Base-by-base conservation (phyloP, 2,888 invertebrate species). In the Biston betularia region DNA sequence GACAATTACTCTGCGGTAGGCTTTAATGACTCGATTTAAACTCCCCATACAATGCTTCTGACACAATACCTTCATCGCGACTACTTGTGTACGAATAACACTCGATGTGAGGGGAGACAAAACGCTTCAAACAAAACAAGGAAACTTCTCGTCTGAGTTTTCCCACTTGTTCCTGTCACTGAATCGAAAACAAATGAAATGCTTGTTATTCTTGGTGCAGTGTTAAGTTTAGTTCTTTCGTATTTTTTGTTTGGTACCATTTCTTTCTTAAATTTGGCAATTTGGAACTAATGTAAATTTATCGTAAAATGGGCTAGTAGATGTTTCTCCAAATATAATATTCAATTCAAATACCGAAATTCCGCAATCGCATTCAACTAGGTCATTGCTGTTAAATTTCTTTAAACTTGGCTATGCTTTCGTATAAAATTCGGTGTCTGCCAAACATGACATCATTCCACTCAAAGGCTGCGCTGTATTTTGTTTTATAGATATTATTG, bases 121-220 rank as follows among this genome's bases (percentile, higher is more conserved):
- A 69, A 74, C 78, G 82, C 83, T 84, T 81, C 82, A 85, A 87
- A 88, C 88, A 86, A 87, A 89, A 89, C 89, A 83, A 82, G 86
- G 81, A 88, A 88, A 87, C 81, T 85, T 83, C 82, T 84, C 86
- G 86, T 88, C 82, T 82, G 84, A 83, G 83, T 86, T 87, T 87
- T 86, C 85, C 83, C 79, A 79, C 81, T 82, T 81, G 76, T 80
- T 76, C 76, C 65, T 74, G 76, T 69, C 69, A 75, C 75, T 73
- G 70, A 74, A 71, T 72, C 56, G 64, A 69, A 71, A 76, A 71
- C 69, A 72, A 75, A 70, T 71, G 69, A 72, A 72, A 68, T 66
- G 50, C 72, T 75, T 71, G 71, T 70, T 71, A 58, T 68, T 72
- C 59, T 59, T 45, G 42, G 59, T 68, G 46, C 38, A 54, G 49